Evolutionary conservation across 1,140 invertebrate species (phyloP), one percentile per base, ranked within the genome.

Genomic region (Bombyx mandarina): DNA sequence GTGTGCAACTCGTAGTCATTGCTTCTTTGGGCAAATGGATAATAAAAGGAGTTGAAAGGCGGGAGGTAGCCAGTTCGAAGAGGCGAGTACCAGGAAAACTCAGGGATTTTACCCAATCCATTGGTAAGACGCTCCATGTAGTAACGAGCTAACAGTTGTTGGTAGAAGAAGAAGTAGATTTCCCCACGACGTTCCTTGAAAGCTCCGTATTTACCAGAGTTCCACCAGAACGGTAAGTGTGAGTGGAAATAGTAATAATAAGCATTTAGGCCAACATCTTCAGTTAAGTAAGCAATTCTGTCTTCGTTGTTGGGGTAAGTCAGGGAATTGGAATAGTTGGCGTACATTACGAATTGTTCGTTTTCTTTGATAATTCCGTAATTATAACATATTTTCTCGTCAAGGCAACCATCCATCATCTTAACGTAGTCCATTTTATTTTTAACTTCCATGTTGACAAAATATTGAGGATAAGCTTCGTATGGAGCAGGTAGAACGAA

Each of bases 171-270:
- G 60, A 89, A 88, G 86, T 90, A 93, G 2, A 90, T 69, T 74
- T 93, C 90, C 52, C 92, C 91, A 50, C 91, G 90, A 63, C 90
- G 83, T 51, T 90, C 83, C 55, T 88, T 89, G 83, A 54, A 57
- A 22, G 22, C 42, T 12, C 54, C 51, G 10, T 91, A 77, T 52
- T 89, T 75, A 22, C 88, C 85, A 47, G 88, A 87, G 44, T 87
- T 88, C 65, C 92, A 68, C 90, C 91, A 93, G 89, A 91, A 91
- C 53, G 93, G 92, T 78, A 91, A 91, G 43, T 90, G 81, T 54
- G 89, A 75, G 63, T 93, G 91, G 87, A 91, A 90, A 78, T 93
- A 91, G 79, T 90, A 93, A 86, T 94, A 93, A 77, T 89, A 93
- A 8, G 90, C 73, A 79, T 94, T 95, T 53, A 93, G 80, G 48